Percentiles rank a stretch among this genome's conserved stretches.
Evolutionary conservation across 2,113 vertebrate genomes (phyloP).

Genomic region (Puma concolor): DNA sequence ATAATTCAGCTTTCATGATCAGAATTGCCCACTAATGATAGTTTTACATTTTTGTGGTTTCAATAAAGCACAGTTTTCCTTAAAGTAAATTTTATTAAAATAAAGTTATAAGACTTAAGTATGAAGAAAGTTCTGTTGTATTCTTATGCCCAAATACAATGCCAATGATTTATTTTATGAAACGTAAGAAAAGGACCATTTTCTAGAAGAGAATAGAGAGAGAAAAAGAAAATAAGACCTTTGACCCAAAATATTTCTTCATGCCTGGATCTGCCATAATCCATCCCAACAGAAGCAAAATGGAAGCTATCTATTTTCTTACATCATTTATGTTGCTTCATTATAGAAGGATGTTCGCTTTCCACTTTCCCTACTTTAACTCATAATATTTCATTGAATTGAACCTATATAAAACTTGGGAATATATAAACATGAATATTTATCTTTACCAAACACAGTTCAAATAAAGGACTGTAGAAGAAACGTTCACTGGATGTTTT

Average conservation of each 20-base stretch:
- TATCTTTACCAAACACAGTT: neutral
- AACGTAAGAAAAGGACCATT: neutral
- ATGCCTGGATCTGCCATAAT: neutral
- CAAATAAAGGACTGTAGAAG: neutral
- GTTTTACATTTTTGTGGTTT: neutral
- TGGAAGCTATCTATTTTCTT: neutral
- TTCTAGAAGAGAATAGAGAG: neutral
- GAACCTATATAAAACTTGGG: neutral
- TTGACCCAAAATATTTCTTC: neutral
- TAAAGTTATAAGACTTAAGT: neutral
- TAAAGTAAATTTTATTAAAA: conserved; percentile 26
- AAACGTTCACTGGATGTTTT: neutral
- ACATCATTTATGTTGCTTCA: neutral
- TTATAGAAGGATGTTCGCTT: neutral
- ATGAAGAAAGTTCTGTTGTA: neutral
- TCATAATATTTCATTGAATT: neutral
- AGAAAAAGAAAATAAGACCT: neutral
- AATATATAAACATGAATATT: neutral
- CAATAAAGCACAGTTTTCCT: neutral
- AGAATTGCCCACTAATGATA: neutral
- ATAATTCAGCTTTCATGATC: neutral
- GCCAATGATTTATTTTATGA: neutral
- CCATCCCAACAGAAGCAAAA: neutral
- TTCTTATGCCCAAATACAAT: conserved; percentile 17
- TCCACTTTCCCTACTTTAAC: conserved; percentile 6